A percentile compares a stretch with the other conserved stretches of the same genome.
phyloP scores from a whole-genome alignment of 2,113 vertebrate species.

The Bettongia penicillata region DNA sequence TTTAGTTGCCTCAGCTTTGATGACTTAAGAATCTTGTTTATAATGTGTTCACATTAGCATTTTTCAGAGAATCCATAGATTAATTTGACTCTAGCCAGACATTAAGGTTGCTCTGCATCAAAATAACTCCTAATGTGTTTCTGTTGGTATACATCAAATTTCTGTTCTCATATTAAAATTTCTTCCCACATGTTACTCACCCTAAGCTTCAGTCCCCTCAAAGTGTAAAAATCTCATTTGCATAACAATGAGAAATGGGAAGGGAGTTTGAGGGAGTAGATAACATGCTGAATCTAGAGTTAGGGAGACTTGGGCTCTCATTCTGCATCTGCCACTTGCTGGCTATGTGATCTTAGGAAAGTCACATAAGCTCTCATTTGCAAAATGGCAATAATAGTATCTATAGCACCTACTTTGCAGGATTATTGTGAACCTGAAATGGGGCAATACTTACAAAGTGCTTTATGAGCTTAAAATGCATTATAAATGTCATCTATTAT shows the following conservation, averaged over 20 bases:
- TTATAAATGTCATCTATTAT: neutral
- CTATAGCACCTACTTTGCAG: neutral
- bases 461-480: neutral
- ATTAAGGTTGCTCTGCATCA: conserved; percentile 70
- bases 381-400: neutral
- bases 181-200: conserved; percentile 73
- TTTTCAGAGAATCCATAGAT: conserved; percentile 64
- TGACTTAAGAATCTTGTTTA: conserved; percentile 64
- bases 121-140: conserved; percentile 79
- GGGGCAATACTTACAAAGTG: neutral
- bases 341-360: neutral
- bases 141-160: conserved; percentile 70
- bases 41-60: conserved; percentile 77
- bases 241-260: conserved; percentile 3
- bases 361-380: neutral
- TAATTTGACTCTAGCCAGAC: conserved; percentile 75
- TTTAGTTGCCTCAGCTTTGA: conserved; percentile 62
- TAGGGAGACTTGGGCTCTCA: neutral
- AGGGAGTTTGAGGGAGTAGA: neutral
- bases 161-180: conserved; percentile 75
- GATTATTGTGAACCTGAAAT: neutral
- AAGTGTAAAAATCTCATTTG: conserved; percentile 53
- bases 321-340: neutral
- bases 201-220: conserved; percentile 47
- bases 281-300: neutral